Evolutionary conservation across 2,113 vertebrate species (phyloP).

Genomic region (Scortum barcoo): DNA sequence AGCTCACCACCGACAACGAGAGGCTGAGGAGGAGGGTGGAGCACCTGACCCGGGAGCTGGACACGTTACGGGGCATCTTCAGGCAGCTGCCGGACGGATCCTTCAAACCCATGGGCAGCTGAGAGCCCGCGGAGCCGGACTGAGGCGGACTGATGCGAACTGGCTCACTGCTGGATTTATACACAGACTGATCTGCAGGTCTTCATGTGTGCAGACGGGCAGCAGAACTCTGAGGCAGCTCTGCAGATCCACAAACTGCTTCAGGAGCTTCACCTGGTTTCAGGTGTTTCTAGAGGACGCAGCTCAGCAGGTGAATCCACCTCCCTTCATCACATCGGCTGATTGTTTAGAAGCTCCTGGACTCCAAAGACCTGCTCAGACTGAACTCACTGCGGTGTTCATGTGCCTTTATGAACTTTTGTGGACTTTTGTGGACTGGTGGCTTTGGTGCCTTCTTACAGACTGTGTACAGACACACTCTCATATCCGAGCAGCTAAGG

Average conservation of each 20-base stretch:
- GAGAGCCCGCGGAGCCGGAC: constrained; percentile 60
- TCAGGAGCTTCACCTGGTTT: not conserved
- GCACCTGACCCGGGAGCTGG: constrained; percentile 95
- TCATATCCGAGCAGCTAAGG: constrained; percentile 79
- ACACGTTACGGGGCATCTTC: constrained; percentile 97
- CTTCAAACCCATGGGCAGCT: constrained; percentile 94
- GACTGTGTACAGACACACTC: constrained; percentile 64
- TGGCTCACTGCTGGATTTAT: constrained; percentile 50
- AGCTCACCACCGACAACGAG: constrained; percentile 94
- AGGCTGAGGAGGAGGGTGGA: constrained; percentile 95
- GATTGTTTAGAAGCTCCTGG: not conserved
- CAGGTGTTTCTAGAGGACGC: not conserved
- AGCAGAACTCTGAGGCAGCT: constrained; percentile 76
- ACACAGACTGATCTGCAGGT: not conserved
- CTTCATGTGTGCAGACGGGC: constrained; percentile 7
- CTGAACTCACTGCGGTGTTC: constrained; percentile 5
- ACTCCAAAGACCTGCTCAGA: not conserved
- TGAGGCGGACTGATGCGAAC: not conserved
- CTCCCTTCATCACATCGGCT: constrained; percentile 9
- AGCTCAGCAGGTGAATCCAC: constrained; percentile 17
- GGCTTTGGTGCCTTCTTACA: constrained; percentile 66
- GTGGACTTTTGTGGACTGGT: constrained; percentile 63
- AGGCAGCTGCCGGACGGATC: constrained; percentile 95
- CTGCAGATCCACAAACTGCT: too few relatives aligned
- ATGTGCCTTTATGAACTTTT: constrained; percentile 79